phyloP scores from a whole-genome alignment of 2,888 invertebrate species.

The Strigamia maritima region DNA sequence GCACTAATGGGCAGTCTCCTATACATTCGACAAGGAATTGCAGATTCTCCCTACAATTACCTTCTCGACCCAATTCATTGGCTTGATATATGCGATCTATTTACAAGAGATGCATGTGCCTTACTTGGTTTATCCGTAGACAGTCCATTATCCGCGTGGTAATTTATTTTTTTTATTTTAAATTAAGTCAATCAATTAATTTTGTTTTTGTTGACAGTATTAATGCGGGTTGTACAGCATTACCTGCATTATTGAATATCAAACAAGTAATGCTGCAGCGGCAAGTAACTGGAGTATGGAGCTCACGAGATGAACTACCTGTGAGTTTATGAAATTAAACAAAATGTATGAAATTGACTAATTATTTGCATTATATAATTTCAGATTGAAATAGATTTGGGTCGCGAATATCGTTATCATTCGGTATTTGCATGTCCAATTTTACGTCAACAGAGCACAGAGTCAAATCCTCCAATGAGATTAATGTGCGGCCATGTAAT shows the following conservation, averaged over 20 bases:
- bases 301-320: conserved; percentile 87
- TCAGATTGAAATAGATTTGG: conserved; percentile 92
- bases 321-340: conserved; percentile 57
- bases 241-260: conserved; percentile 91
- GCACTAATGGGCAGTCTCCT: conserved; percentile 80
- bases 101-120: conserved; percentile 87
- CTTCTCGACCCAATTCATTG: conserved; percentile 72
- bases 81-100: conserved; percentile 83
- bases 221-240: conserved; percentile 85
- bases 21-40: conserved; percentile 72
- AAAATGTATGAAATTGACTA: background rate
- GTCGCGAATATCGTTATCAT: conserved; percentile 86
- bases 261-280: conserved; percentile 85
- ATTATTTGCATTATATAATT: background rate
- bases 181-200: background rate
- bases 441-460: conserved; percentile 90
- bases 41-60: conserved; percentile 64
- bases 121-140: conserved; percentile 83
- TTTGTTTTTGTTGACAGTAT: conserved; percentile 59
- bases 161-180: conserved; percentile 45
- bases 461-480: conserved; percentile 95
- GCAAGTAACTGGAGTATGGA: conserved; percentile 91
- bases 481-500: conserved; percentile 97
- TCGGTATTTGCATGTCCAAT: conserved; percentile 99
- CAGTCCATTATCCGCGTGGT: conserved; percentile 84